Base-by-base conservation (phyloP, 2,797 vertebrate species). In the Austrolebias charrua region DNA sequence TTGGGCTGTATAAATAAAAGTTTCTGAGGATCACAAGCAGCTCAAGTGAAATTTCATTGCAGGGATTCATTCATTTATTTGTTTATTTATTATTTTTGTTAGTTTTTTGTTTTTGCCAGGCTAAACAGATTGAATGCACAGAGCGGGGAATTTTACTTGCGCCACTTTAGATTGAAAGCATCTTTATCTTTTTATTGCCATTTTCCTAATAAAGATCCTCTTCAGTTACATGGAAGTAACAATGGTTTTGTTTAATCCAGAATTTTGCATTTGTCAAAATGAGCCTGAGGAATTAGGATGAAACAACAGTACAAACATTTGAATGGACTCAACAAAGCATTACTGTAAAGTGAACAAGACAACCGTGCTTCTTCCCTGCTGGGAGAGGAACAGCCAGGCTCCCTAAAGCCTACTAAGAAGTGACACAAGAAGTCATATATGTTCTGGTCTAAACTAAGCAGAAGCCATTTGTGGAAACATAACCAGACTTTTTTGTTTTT, bases 341-440 rank as follows among this genome's bases (percentile, higher is more conserved):
- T 46, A n/a, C n/a, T n/a, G n/a, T n/a, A 24, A 24, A 24, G 55
- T 69, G 58, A 77, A 76, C 19, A 59, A 60, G 54, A 77, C 72
- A 66, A 52, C 42, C 16, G 35, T 28, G 51, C 52, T 43, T 66
- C 54, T 51, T 71, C 63, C 71, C 82, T 58, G 60, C 73, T 75
- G 80, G 43, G 68, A 68, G 63, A 64, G 56, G 49, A 65, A 60
- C 73, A 73, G 51, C 46, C 58, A 77, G 28, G 55, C 51, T 20
- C 50, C 24, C 18, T 50, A 55, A 68, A 35, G 59, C 67, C 78
- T 70, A 55, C 52, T 66, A 57, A 81, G 48, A 4, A 43, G 63
- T 72, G 79, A 73, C 80, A 76, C 61, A 24, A 60, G 69, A 48
- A 70, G 73, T 76, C 60, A 65, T 45, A 60, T 75, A 15, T n/a